These are phyloP conservation scores for Phasianus colchicus DNA, from an alignment of 2,113 vertebrate genomes.

Conservation along the genomic window DNA sequence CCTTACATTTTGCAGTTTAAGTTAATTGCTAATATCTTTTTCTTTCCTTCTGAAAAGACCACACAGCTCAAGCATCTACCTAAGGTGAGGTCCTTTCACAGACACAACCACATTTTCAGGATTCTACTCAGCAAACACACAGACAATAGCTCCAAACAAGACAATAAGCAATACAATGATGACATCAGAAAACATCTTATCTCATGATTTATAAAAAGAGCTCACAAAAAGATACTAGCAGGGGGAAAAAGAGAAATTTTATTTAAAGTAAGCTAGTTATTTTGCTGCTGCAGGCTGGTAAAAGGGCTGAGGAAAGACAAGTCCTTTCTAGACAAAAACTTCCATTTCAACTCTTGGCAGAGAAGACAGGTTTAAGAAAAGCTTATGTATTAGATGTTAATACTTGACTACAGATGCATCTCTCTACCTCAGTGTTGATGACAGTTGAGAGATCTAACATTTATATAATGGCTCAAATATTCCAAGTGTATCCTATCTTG, in stretches of 20 bases:
- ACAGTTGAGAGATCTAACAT: background rate
- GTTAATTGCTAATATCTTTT: background rate
- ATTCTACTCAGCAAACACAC: background rate
- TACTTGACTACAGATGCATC: background rate
- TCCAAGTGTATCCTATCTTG: background rate
- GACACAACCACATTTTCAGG: background rate
- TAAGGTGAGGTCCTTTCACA: background rate
- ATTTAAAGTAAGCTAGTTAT: background rate
- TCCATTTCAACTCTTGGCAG: background rate
- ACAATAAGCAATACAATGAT: background rate
- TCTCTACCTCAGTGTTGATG: background rate
- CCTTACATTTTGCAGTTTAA: background rate
- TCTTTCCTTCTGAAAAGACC: background rate
- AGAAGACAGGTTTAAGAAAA: background rate
- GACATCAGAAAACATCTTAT: background rate
- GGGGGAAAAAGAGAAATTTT: background rate
- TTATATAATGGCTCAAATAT: background rate
- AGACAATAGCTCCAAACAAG: background rate
- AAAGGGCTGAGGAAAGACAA: background rate
- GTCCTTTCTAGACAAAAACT: background rate
- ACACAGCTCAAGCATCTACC: background rate
- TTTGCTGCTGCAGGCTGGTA: background rate
- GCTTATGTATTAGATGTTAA: background rate
- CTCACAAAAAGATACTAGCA: background rate
- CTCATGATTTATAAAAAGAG: background rate